phyloP scores from a whole-genome alignment of 1,140 invertebrate species.

The Lerema accius region DNA sequence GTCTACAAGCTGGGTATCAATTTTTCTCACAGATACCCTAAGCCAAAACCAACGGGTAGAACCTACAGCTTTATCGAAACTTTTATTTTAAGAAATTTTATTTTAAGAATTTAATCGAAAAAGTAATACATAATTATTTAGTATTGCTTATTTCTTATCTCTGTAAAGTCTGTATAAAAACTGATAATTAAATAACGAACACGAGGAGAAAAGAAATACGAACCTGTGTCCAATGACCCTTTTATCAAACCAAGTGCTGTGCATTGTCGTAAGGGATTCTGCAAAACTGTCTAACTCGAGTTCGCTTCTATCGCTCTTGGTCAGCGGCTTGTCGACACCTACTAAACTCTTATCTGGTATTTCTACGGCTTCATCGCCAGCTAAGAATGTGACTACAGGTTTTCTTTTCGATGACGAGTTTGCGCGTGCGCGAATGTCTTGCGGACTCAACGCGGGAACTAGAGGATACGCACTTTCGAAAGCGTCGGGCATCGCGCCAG shows the following conservation, averaged over 20 bases:
- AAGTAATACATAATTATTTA: too few relatives aligned
- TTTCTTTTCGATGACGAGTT: slow-evolving; percentile 79
- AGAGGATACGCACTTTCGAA: slow-evolving; percentile 82
- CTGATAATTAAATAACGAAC: not conserved
- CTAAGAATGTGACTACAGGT: slow-evolving; percentile 61
- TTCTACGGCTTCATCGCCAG: slow-evolving; percentile 65
- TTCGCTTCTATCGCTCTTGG: slow-evolving; percentile 79
- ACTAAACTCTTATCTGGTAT: slow-evolving; percentile 73
- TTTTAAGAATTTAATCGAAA: too few relatives aligned
- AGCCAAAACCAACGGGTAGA: too few relatives aligned
- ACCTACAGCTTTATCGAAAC: too few relatives aligned
- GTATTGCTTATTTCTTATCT: too few relatives aligned
- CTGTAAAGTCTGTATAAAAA: not conserved
- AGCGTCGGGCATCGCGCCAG: slow-evolving; percentile 70
- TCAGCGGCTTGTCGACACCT: slow-evolving; percentile 66
- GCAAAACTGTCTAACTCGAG: slow-evolving; percentile 84
- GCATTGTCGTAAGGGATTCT: slow-evolving; percentile 78
- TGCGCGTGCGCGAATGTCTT: slow-evolving; percentile 81
- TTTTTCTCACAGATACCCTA: too few relatives aligned
- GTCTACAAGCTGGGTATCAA: too few relatives aligned
- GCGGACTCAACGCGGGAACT: slow-evolving; percentile 70
- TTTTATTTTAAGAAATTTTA: too few relatives aligned
- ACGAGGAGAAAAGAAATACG: slow-evolving; percentile 34
- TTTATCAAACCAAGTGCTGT: slow-evolving; percentile 83
- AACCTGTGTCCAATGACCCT: slow-evolving; percentile 85